phyloP scores from a whole-genome alignment of 2,888 invertebrate genomes.

The Brenthis hecate region DNA sequence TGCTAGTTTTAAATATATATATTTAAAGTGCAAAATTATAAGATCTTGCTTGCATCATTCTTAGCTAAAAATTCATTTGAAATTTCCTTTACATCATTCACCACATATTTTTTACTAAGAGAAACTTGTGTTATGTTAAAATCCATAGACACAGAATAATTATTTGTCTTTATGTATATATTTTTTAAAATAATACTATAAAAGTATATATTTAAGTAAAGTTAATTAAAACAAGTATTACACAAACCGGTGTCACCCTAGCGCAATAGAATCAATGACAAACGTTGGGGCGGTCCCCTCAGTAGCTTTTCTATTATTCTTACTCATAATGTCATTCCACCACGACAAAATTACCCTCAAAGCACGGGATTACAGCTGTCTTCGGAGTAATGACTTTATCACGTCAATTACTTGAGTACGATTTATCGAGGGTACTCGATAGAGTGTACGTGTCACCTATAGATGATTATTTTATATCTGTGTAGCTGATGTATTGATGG shows the following conservation, averaged over 20 bases:
- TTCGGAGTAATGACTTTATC: slow-evolving; percentile 36
- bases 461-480: background rate
- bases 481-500: background rate
- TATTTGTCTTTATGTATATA: too few relatives aligned
- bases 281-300: slow-evolving; percentile 54
- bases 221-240: background rate
- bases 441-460: background rate
- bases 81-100: too few relatives aligned
- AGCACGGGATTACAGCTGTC: slow-evolving; percentile 54
- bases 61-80: too few relatives aligned
- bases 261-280: slow-evolving; percentile 62
- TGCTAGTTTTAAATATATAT: too few relatives aligned
- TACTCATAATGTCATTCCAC: slow-evolving; percentile 61
- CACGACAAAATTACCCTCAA: slow-evolving; percentile 54
- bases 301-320: slow-evolving; percentile 65
- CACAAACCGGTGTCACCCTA: slow-evolving; percentile 50
- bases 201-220: too few relatives aligned
- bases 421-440: slow-evolving; percentile 20
- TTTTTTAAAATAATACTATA: too few relatives aligned
- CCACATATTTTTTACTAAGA: too few relatives aligned
- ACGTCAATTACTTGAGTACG: slow-evolving; percentile 24
- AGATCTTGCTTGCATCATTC: too few relatives aligned
- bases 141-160: too few relatives aligned
- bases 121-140: too few relatives aligned
- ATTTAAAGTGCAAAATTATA: too few relatives aligned